A percentile compares a stretch with the other conserved stretches of the same genome.
Conservation (phyloP, 2,113 vertebrate genomes). For the Meles meles region DNA sequence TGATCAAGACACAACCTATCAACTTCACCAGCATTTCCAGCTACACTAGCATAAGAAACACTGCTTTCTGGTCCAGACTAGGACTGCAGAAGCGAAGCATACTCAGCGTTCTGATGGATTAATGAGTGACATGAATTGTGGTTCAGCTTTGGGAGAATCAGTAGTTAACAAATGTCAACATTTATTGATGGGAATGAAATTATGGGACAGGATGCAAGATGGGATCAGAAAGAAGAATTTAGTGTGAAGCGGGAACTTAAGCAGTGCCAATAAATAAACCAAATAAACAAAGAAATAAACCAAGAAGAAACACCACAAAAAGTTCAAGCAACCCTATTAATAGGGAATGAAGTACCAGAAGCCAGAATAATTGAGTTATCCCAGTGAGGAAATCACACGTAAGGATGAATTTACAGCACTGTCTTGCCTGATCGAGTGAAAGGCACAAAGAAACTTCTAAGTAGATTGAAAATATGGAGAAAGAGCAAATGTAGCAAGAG, state of each 20-base stretch:
- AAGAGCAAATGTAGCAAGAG: rapidly evolving
- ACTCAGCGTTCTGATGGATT: background rate
- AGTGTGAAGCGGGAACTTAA: conserved; percentile 17
- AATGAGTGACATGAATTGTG: background rate
- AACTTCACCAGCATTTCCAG: background rate
- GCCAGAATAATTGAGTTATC: conserved; percentile 25
- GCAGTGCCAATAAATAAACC: conserved; percentile 53
- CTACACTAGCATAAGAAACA: background rate
- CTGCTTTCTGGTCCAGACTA: background rate
- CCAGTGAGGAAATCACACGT: background rate
- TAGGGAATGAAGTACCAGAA: conserved; percentile 29
- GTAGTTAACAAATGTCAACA: conserved; percentile 44
- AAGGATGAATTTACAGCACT: background rate
- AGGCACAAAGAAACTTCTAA: background rate
- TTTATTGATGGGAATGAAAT: conserved; percentile 51
- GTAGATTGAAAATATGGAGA: background rate
- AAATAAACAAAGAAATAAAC: conserved; percentile 49
- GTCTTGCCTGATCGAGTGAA: background rate
- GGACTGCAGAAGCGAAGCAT: background rate
- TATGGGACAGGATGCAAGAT: conserved; percentile 26
- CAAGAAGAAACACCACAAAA: conserved; percentile 27
- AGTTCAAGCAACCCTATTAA: conserved; percentile 34
- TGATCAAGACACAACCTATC: rapidly evolving
- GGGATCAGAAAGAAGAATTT: conserved; percentile 48
- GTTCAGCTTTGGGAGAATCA: background rate